phyloP scores from a whole-genome alignment of 2,888 invertebrate species.

The Pandemis heparana region DNA sequence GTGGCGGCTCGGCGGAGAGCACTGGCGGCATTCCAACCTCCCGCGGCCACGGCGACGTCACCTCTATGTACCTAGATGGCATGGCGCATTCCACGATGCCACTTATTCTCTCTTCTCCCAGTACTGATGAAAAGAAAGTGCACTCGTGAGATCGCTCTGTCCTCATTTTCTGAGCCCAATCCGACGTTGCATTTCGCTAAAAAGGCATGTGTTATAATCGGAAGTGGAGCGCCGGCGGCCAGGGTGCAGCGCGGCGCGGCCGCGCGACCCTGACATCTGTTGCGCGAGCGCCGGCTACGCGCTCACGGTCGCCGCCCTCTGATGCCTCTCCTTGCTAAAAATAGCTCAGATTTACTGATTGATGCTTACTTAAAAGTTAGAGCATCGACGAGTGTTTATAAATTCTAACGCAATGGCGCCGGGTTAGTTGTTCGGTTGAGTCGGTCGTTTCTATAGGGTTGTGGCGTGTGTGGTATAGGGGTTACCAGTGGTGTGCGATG shows the following conservation, averaged over 20 bases:
- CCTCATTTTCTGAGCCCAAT: constrained; percentile 40
- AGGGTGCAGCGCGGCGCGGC: constrained; percentile 54
- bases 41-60: constrained; percentile 73
- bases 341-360: constrained; percentile 69
- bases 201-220: constrained; percentile 42
- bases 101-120: constrained; percentile 52
- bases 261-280: constrained; percentile 69
- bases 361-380: constrained; percentile 53
- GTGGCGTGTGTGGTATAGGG: constrained; percentile 45
- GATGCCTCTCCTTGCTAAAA: constrained; percentile 72
- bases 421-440: constrained; percentile 26
- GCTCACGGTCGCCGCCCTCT: constrained; percentile 77
- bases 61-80: constrained; percentile 60
- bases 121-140: constrained; percentile 63
- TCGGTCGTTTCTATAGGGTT: constrained; percentile 7
- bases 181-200: constrained; percentile 24
- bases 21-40: constrained; percentile 79
- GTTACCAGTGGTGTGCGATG: constrained; percentile 51
- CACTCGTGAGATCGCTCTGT: constrained; percentile 51
- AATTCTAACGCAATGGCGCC: not conserved
- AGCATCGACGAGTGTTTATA: constrained; percentile 24
- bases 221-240: constrained; percentile 47
- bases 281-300: constrained; percentile 60
- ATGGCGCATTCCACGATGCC: constrained; percentile 66
- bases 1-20: constrained; percentile 70